Conservation (phyloP, 2,888 invertebrate species). For the Heliconius erato region DNA sequence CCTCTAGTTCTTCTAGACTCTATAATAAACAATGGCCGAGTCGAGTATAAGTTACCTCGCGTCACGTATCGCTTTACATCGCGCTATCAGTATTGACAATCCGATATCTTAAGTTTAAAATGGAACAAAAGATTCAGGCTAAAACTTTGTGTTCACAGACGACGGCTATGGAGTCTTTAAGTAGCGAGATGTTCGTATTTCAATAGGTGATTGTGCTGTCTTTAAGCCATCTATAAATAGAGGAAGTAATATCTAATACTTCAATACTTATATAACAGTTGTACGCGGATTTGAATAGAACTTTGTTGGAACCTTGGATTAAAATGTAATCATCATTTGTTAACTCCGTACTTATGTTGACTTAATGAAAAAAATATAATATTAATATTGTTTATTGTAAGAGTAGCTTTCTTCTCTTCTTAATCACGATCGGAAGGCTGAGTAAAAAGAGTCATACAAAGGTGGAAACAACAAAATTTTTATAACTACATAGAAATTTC, state of each 20-base stretch:
- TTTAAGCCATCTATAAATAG: conserved; percentile 30
- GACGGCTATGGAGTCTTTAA: conserved; percentile 33
- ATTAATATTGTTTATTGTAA: background rate
- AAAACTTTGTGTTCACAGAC: conserved; percentile 43
- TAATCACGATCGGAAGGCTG: background rate
- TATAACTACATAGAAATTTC: background rate
- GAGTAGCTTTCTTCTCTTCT: background rate
- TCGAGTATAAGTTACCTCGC: background rate
- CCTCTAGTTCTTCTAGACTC: background rate
- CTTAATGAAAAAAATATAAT: background rate
- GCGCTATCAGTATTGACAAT: conserved; percentile 10
- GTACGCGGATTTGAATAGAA: background rate
- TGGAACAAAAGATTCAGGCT: conserved; percentile 41
- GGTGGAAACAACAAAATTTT: background rate
- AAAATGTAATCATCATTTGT: background rate
- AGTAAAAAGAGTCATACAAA: background rate
- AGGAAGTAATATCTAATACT: conserved; percentile 19
- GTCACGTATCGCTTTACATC: conserved; percentile 4
- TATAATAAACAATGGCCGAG: background rate
- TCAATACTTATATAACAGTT: conserved; percentile 20
- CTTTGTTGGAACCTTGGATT: background rate
- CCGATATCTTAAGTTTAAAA: conserved; percentile 32
- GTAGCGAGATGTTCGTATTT: conserved; percentile 23
- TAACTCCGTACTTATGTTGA: background rate
- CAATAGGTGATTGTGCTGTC: conserved; percentile 37